Percentiles rank a stretch among this genome's conserved stretches.
Evolutionary conservation across 2,888 invertebrate genomes (phyloP).

Genomic region (Empis livida): DNA sequence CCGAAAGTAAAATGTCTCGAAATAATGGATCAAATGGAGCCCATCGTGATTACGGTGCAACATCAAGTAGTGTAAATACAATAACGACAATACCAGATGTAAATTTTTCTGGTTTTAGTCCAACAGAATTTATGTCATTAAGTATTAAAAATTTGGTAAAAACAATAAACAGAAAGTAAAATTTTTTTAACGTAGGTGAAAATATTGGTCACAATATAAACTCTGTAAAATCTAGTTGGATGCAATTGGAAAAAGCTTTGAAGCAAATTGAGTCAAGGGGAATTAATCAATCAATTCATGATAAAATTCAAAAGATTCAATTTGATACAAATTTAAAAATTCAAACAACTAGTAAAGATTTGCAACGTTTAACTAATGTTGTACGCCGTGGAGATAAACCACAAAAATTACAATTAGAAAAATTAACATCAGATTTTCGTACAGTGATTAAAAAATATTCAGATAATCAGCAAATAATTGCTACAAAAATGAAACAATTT

Average conservation of each 20-base stretch:
- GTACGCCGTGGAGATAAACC: constrained; percentile 62
- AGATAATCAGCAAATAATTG: constrained; percentile 60
- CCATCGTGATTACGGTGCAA: constrained; percentile 29
- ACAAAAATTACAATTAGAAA: constrained; percentile 71
- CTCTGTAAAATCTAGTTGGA: constrained; percentile 60
- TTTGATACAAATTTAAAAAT: constrained; percentile 61
- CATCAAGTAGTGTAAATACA: constrained; percentile 19
- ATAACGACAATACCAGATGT: constrained; percentile 45
- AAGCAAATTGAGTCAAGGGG: constrained; percentile 62
- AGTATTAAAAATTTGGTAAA: constrained; percentile 28
- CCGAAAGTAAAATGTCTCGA: too few relatives aligned
- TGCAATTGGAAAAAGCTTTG: constrained; percentile 55
- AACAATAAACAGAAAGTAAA: too few relatives aligned
- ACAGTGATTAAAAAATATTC: constrained; percentile 67
- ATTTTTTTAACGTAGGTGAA: constrained; percentile 33
- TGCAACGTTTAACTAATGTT: constrained; percentile 55
- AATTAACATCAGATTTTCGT: constrained; percentile 69
- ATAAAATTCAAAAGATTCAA: constrained; percentile 59
- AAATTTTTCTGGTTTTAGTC: constrained; percentile 55
- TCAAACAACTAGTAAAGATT: constrained; percentile 56
- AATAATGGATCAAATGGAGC: neutral
- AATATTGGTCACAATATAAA: constrained; percentile 70
- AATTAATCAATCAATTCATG: constrained; percentile 54
- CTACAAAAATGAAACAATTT: constrained; percentile 50
- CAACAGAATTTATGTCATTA: constrained; percentile 62